A percentile compares a stretch with the other conserved stretches of the same genome.
These are phyloP conservation scores for Lymantria dispar DNA, from an alignment of 2,888 invertebrate species.

Conservation along the genomic window DNA sequence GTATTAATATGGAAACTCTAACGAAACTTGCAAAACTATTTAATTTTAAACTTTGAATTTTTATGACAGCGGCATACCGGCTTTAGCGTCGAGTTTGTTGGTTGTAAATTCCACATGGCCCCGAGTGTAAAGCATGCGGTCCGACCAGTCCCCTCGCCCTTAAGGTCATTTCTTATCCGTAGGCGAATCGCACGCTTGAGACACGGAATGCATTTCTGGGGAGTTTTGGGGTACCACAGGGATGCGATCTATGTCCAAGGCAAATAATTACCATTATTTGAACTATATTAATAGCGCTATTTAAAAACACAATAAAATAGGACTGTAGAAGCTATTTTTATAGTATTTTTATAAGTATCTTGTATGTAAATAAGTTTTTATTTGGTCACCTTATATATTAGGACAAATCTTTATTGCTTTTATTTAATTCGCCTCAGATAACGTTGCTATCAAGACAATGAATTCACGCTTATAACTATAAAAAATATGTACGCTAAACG, in stretches of 20 bases:
- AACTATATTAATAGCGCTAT: too few relatives aligned
- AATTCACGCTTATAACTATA: background rate
- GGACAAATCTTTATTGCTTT: slow-evolving; percentile 18
- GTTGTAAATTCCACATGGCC: slow-evolving; percentile 57
- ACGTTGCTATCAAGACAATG: slow-evolving; percentile 8
- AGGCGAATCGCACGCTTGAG: slow-evolving; percentile 61
- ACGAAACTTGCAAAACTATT: too few relatives aligned
- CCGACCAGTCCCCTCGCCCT: slow-evolving; percentile 65
- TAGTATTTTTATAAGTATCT: background rate
- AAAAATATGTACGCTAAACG: background rate
- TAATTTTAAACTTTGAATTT: slow-evolving; percentile 31
- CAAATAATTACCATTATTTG: background rate
- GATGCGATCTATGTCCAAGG: slow-evolving; percentile 19
- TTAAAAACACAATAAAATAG: too few relatives aligned
- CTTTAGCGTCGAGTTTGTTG: slow-evolving; percentile 28
- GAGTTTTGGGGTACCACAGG: slow-evolving; percentile 23
- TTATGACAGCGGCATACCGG: slow-evolving; percentile 39
- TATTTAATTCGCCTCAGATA: slow-evolving; percentile 17
- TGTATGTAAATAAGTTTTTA: background rate
- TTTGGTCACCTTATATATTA: slow-evolving; percentile 9
- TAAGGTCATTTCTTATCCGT: slow-evolving; percentile 72
- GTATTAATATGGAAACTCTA: too few relatives aligned
- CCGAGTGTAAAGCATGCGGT: slow-evolving; percentile 62
- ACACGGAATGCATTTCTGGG: slow-evolving; percentile 27
- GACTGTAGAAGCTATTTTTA: background rate